Base-by-base conservation (phyloP, 2,888 invertebrate genomes). In the Parnassius glacialis region DNA sequence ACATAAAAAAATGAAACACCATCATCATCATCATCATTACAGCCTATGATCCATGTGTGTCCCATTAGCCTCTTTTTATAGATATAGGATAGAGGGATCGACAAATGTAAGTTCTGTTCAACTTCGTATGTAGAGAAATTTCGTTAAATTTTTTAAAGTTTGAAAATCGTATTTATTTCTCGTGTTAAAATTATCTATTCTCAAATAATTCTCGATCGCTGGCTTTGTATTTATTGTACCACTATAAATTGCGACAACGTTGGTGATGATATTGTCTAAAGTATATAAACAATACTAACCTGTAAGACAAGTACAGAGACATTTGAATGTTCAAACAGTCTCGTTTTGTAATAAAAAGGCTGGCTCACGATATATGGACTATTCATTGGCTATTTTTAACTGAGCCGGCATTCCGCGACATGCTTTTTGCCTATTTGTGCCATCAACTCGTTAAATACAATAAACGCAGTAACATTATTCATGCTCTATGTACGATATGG, bases 321-420 rank as follows among this genome's bases (percentile, higher is more conserved):
- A 80, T 83, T 79, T 85, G 83, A 83, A 85, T 84, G 78, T 79
- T 74, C 68, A 71, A 74, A 76, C 72, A 73, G 73, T 74, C 59
- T 64, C 67, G 66, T 66, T 62, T 73, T 74, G 72, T 76, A 74
- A 75, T 78, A 72, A 74, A 78, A 75, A 75, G 67, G 55, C 57
- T 51, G 65, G 66, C 69, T 71, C 72, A 73, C 65, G 67, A 74
- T 68, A 67, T 73, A 76, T 74, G 74, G 76, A 72, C 76, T 76
- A 78, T 72, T 73, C 78, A 74, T 70, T 66, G 67, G 73, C 74
- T 84, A 84, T 84, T 84, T 85, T 84, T 81, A 80, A 77, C 74
- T 66, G 70, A 57, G 63, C 61, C 52, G 48, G 59, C 61, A 64
- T 62, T 62, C 64, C 60, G 64, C 65, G 59, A 62, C 64, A 56